These are phyloP conservation scores for Oryzaephilus surinamensis DNA, from an alignment of 1,140 invertebrate species.

Conservation along the genomic window DNA sequence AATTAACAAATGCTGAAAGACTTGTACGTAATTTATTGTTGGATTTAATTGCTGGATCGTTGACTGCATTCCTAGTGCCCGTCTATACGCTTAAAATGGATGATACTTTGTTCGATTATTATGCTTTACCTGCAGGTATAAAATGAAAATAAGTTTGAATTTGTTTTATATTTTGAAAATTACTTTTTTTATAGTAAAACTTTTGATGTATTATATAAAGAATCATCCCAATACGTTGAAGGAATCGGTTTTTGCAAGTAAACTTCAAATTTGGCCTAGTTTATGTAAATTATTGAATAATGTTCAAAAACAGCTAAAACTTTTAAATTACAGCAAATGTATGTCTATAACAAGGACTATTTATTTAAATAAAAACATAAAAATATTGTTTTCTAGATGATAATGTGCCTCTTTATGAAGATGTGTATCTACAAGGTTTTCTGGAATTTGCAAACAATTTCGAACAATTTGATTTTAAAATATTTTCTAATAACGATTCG, in stretches of 20 bases:
- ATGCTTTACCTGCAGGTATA: conserved; percentile 58
- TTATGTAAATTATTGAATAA: conserved; percentile 63
- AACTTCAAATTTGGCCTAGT: conserved; percentile 67
- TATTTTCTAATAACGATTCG: conserved; percentile 15
- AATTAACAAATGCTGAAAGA: conserved; percentile 45
- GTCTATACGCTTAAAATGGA: conserved; percentile 53
- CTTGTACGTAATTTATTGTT: conserved; percentile 47
- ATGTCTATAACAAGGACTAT: conserved; percentile 22
- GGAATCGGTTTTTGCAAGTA: conserved; percentile 48
- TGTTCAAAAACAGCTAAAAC: conserved; percentile 42
- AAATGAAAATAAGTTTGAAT: conserved; percentile 2
- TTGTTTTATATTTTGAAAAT: neutral
- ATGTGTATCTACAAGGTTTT: conserved; percentile 70
- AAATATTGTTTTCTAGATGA: conserved; percentile 44
- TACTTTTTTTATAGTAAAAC: conserved; percentile 48
- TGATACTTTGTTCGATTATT: conserved; percentile 49
- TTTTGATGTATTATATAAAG: conserved; percentile 61
- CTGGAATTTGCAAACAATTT: conserved; percentile 55
- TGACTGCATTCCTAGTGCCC: conserved; percentile 61
- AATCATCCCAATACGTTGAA: conserved; percentile 47
- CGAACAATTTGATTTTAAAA: conserved; percentile 42
- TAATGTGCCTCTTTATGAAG: conserved; percentile 61
- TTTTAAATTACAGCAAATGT: conserved; percentile 41
- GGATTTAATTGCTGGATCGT: conserved; percentile 52
- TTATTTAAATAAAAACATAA: conserved; percentile 8